Conservation (phyloP, 2,888 invertebrate genomes). For the Syritta pipiens region DNA sequence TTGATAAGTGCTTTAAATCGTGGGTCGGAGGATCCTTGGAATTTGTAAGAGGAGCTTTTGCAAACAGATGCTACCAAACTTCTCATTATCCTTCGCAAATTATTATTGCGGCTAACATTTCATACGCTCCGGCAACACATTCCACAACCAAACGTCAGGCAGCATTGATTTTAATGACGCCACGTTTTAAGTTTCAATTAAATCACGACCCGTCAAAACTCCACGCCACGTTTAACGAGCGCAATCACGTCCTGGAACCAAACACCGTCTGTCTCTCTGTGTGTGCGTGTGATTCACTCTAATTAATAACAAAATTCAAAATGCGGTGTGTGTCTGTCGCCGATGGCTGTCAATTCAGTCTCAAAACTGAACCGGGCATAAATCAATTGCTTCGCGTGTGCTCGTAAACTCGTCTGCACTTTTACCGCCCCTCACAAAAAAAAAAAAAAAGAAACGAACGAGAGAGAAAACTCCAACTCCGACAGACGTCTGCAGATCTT, state of each 20-base stretch:
- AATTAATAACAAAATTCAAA: constrained; percentile 29
- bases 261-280: not conserved
- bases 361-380: not conserved
- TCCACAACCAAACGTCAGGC: too few species aligned
- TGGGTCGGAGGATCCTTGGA: too few species aligned
- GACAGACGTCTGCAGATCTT: too few species aligned
- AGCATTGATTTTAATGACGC: constrained; percentile 3
- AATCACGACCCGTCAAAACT: not conserved
- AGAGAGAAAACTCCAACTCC: too few species aligned
- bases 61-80: too few species aligned
- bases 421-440: too few species aligned
- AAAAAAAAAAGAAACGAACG: too few species aligned
- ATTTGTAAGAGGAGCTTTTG: too few species aligned
- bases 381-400: not conserved
- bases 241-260: not conserved
- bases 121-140: too few species aligned
- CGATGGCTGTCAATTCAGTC: not conserved
- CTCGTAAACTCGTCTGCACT: constrained; percentile 22
- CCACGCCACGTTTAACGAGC: not conserved
- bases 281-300: constrained; percentile 1
- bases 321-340: not conserved
- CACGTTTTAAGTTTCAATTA: constrained; percentile 9
- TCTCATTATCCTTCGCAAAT: too few species aligned
- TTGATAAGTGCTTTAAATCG: constrained; percentile 10
- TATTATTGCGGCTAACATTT: too few species aligned